These are phyloP conservation scores for Orthosia gracilis DNA, from an alignment of 2,888 invertebrate genomes.

Conservation along the genomic window DNA sequence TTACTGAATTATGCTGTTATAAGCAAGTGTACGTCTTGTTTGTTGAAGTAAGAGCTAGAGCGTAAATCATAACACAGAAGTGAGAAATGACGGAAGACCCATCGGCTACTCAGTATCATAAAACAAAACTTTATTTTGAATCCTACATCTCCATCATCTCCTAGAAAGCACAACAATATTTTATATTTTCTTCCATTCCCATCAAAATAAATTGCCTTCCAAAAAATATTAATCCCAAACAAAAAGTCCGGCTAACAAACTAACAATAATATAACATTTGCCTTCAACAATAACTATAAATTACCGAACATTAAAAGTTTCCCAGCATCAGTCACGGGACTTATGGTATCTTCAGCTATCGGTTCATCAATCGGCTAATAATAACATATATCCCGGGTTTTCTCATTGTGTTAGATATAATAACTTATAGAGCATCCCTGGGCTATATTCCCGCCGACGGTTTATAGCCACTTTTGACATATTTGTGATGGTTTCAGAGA, in stretches of 20 bases:
- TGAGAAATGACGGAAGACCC: neutral
- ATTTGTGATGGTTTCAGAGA: constrained; percentile 88
- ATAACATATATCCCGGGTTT: constrained; percentile 73
- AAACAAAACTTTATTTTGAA: constrained; percentile 37
- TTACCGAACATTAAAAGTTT: constrained; percentile 66
- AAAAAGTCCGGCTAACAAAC: constrained; percentile 62
- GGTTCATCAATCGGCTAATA: constrained; percentile 78
- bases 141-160: constrained; percentile 49
- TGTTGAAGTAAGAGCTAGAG: neutral
- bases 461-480: constrained; percentile 88
- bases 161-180: constrained; percentile 51
- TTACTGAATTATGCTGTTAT: neutral
- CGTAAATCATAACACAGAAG: neutral
- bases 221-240: constrained; percentile 59
- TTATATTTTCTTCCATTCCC: constrained; percentile 60
- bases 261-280: constrained; percentile 64
- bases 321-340: constrained; percentile 66
- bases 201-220: constrained; percentile 59
- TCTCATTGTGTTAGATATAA: constrained; percentile 83
- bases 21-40: neutral
- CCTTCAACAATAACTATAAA: constrained; percentile 67
- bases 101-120: constrained; percentile 11
- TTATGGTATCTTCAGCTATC: constrained; percentile 62
- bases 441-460: constrained; percentile 80
- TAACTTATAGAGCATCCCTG: constrained; percentile 82